A percentile compares a stretch with the other conserved stretches of the same genome.
Evolutionary conservation across 2,797 vertebrate genomes (phyloP).

Genomic region (Chelon labrosus): DNA sequence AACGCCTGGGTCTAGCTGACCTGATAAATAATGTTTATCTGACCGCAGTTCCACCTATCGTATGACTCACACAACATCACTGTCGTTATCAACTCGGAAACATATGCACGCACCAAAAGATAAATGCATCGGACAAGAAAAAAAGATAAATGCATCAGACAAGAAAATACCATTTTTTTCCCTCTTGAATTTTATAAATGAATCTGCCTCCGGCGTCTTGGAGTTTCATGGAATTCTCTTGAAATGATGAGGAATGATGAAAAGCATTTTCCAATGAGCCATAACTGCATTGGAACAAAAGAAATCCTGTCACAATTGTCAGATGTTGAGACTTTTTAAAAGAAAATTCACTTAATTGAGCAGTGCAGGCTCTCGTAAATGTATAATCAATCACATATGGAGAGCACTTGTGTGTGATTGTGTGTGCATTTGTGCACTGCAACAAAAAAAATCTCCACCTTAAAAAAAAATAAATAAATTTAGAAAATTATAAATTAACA

Average conservation of each 20-base stretch:
- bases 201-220: slow-evolving; percentile 4
- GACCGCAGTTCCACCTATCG: slow-evolving; percentile 37
- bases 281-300: slow-evolving; percentile 18
- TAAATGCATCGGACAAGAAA: background rate
- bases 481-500: background rate
- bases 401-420: background rate
- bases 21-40: slow-evolving; percentile 63
- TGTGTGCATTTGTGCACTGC: background rate
- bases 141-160: background rate
- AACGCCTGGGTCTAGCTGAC: slow-evolving; percentile 66
- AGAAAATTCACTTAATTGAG: slow-evolving; percentile 4
- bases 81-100: slow-evolving; percentile 31
- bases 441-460: background rate
- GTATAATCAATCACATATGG: slow-evolving; percentile 3
- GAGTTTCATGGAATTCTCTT: background rate
- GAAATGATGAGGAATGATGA: slow-evolving; percentile 1
- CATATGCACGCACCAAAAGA: background rate
- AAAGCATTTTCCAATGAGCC: slow-evolving; percentile 6
- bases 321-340: slow-evolving; percentile 16
- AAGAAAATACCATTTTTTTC: background rate
- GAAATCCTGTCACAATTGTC: slow-evolving; percentile 1
- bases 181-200: background rate
- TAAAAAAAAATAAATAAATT: background rate
- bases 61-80: slow-evolving; percentile 14
- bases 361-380: slow-evolving; percentile 1